phyloP scores from a whole-genome alignment of 2,888 invertebrate species.

The Mechanitis mazaeus region DNA sequence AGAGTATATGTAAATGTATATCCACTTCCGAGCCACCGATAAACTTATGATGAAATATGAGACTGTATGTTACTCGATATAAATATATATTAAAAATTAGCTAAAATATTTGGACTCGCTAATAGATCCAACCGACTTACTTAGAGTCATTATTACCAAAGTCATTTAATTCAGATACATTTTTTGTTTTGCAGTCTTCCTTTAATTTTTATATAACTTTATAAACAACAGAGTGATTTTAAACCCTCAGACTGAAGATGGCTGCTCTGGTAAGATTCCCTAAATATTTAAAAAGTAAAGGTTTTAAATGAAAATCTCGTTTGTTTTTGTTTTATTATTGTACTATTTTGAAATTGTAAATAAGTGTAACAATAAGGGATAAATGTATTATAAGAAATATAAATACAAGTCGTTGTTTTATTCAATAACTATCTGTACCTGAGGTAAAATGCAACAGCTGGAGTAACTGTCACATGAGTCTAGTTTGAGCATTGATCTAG shows the following conservation, averaged over 20 bases:
- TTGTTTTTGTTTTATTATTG: conserved; percentile 67
- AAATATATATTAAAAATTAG: conserved; percentile 29
- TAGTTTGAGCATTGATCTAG: no score
- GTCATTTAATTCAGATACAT: conserved; percentile 36
- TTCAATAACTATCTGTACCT: conserved; percentile 24
- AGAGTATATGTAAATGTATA: conserved; percentile 1
- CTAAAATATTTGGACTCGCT: conserved; percentile 31
- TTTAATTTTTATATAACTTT: conserved; percentile 35
- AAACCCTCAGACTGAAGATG: conserved; percentile 45
- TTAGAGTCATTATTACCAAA: conserved; percentile 63
- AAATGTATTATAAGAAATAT: conserved; percentile 73
- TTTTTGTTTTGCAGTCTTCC: conserved; percentile 48
- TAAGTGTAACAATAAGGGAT: conserved; percentile 65
- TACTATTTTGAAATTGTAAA: conserved; percentile 68
- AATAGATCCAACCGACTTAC: conserved; percentile 31
- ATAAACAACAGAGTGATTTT: conserved; percentile 36
- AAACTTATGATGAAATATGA: conserved; percentile 28
- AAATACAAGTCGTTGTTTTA: conserved; percentile 54
- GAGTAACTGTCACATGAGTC: no score
- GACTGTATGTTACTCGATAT: conserved; percentile 29
- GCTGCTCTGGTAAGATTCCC: conserved; percentile 43
- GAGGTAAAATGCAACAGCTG: conserved; percentile 9
- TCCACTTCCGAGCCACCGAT: conserved; percentile 25
- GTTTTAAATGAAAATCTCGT: conserved; percentile 57
- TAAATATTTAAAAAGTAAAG: conserved; percentile 40